A percentile compares a stretch with the other conserved stretches of the same genome.
phyloP scores from a whole-genome alignment of 2,888 invertebrate genomes.

The Acronicta aceris region DNA sequence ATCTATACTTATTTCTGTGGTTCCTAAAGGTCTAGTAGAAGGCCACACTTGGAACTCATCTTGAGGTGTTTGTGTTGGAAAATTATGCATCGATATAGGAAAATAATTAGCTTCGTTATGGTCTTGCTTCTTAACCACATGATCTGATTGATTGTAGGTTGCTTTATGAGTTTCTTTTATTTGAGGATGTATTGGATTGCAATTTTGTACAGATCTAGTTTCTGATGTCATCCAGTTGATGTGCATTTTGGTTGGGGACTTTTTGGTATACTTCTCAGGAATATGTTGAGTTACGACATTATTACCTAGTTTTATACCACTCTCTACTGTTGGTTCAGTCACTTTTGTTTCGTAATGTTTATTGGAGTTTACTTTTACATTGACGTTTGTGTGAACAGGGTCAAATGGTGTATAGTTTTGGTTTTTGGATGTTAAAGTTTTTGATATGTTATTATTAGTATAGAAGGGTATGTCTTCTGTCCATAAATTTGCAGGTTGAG shows the following conservation, averaged over 20 bases:
- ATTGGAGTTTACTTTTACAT: slow-evolving; percentile 64
- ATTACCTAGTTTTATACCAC: slow-evolving; percentile 68
- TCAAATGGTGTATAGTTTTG: slow-evolving; percentile 77
- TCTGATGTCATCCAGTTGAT: slow-evolving; percentile 88
- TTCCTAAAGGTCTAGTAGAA: slow-evolving; percentile 79
- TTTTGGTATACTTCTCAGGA: slow-evolving; percentile 82
- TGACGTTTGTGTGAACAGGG: slow-evolving; percentile 65
- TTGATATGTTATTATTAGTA: slow-evolving; percentile 74
- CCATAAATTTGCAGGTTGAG: slow-evolving; percentile 83
- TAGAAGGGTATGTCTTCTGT: slow-evolving; percentile 83
- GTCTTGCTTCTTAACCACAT: slow-evolving; percentile 74
- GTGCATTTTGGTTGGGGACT: slow-evolving; percentile 84
- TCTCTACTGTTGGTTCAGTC: slow-evolving; percentile 62
- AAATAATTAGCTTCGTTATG: slow-evolving; percentile 79
- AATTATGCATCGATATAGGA: slow-evolving; percentile 83
- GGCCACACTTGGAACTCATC: slow-evolving; percentile 86
- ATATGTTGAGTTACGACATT: slow-evolving; percentile 66
- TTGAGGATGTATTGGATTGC: slow-evolving; percentile 65
- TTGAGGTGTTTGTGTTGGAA: slow-evolving; percentile 74
- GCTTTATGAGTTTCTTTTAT: slow-evolving; percentile 74
- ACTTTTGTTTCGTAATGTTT: slow-evolving; percentile 78
- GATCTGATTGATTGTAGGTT: slow-evolving; percentile 71
- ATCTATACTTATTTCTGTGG: slow-evolving; percentile 85
- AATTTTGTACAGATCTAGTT: slow-evolving; percentile 80
- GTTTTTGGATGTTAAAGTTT: slow-evolving; percentile 72